Base-by-base conservation (phyloP, 2,888 invertebrate genomes). In the Shargacucullia verbasci region DNA sequence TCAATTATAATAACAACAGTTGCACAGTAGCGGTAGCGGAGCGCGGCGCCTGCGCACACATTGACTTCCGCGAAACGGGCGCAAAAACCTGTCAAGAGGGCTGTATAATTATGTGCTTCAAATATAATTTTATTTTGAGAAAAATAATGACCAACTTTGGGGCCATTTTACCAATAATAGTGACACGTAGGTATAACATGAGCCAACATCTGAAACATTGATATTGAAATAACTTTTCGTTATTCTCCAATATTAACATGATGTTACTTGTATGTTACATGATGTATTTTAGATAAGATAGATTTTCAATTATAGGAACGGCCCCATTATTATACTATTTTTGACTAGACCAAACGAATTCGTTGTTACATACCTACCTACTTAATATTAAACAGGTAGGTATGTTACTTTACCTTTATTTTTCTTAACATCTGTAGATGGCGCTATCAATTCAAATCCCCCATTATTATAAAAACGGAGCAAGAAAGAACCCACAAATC, bases 41-140 rank as follows among this genome's bases (percentile, higher is more conserved):
- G 58, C 60, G n/a, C 53, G 48, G 34, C 45, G 44, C 62, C 74
- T 59, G 65, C 37, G 59, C 55, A 73, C 76, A 78, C 66, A 73
- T 31, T 14, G n/a, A 27, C 41, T 79, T 77, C 79, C 48, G 55
- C 49, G 66, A 65, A 69, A 44, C 37, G 31, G 10, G 15, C 54
- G 52, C 54, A 50, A 68, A 60, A 63, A 58, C 65, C 53, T 62
- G 68, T 72, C 63, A 59, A 73, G 54, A 38, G 72, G 48, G 43
- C 25, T 33, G 55, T 46, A 55, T 63, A 49, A 81, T 79, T 75
- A 79, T 69, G 55, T 66, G 33, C 70, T 73, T 60, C 61, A 74
- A 13, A 41, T 56, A 10, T 40, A 50, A 15, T 72, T 44, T 48
- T 72, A 60, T 55, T 61, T 72, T 43, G 34, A 38, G 52, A 12